phyloP scores from a whole-genome alignment of 2,888 invertebrate genomes.

The Ichneumoninae sp. region DNA sequence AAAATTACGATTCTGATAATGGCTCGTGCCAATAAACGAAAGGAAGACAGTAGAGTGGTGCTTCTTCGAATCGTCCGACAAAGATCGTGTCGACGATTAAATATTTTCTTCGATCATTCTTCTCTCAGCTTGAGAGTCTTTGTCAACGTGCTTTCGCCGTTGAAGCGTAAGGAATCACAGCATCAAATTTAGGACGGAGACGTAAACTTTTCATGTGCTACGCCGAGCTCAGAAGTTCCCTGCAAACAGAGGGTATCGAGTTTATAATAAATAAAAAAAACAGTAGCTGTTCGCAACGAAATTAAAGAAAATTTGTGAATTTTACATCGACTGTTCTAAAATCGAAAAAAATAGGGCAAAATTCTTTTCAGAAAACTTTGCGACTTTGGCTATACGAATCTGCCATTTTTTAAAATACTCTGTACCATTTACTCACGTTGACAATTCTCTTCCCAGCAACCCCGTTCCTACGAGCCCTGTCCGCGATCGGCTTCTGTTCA shows the following conservation, averaged over 20 bases:
- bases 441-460: conserved; percentile 88
- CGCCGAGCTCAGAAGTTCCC: conserved; percentile 84
- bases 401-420: neutral
- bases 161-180: conserved; percentile 81
- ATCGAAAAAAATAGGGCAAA: neutral
- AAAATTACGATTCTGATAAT: conserved; percentile 25
- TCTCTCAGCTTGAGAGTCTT: conserved; percentile 17
- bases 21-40: conserved; percentile 33
- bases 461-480: conserved; percentile 89
- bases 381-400: neutral
- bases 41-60: conserved; percentile 51
- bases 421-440: conserved; percentile 86
- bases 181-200: conserved; percentile 80
- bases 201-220: conserved; percentile 75
- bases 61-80: conserved; percentile 24
- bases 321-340: neutral
- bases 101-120: conserved; percentile 12
- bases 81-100: conserved; percentile 12
- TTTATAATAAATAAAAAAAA: neutral
- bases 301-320: neutral
- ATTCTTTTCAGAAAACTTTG: conserved; percentile 8
- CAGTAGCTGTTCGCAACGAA: neutral
- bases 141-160: conserved; percentile 58
- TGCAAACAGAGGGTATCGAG: conserved; percentile 72
- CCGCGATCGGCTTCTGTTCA: conserved; percentile 94